Percentiles rank a stretch among this genome's conserved stretches.
phyloP scores from a whole-genome alignment of 2,797 vertebrate species.

The Sebastes trivittatus region DNA sequence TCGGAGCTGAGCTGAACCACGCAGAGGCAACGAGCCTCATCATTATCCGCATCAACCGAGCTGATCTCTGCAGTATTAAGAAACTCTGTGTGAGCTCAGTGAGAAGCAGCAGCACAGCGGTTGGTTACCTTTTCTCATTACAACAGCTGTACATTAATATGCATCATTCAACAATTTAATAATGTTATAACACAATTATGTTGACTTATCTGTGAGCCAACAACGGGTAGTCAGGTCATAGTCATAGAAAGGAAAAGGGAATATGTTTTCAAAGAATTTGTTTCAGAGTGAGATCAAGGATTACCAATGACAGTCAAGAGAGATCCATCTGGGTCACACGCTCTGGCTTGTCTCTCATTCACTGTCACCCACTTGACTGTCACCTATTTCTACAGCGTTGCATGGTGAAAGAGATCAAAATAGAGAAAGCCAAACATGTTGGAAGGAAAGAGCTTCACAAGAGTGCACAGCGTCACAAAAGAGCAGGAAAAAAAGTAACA shows the following conservation, averaged over 20 bases:
- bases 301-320: background rate
- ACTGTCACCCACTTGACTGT: no score
- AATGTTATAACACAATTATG: no score
- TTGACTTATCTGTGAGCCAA: no score
- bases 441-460: no score
- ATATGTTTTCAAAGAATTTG: background rate
- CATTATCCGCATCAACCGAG: background rate
- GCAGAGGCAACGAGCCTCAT: background rate
- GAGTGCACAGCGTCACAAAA: background rate
- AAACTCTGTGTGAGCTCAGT: background rate
- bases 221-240: no score
- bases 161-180: no score
- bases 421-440: no score
- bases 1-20: background rate
- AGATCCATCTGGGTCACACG: background rate
- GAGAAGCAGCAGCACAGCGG: no score
- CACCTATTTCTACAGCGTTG: no score
- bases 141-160: no score
- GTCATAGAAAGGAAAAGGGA: background rate
- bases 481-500: background rate
- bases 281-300: background rate
- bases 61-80: background rate
- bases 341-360: background rate
- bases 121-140: no score
- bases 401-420: no score